Evolutionary conservation across 2,888 invertebrate species (phyloP), one percentile per base, ranked within the genome.

Genomic region (Caenorhabditis zanzibari): DNA sequence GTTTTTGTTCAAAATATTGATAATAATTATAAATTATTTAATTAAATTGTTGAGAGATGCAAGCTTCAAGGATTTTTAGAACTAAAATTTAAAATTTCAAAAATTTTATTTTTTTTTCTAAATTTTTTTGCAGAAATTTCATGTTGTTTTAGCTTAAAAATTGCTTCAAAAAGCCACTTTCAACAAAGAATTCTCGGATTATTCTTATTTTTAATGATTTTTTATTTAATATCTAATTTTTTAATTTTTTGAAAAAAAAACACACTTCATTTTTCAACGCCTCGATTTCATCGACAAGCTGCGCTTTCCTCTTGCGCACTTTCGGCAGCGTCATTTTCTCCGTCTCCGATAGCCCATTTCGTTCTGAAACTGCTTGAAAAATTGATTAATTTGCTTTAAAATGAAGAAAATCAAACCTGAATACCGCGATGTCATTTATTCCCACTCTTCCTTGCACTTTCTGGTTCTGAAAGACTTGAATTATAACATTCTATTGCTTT

Each of bases 261-360:
- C 68, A 7, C 22, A 88, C 85, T 82, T 88, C 88, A 69, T 85
- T 84, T 49, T 85, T 85, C 26, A 88, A 80, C 38, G 82, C 82
- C 54, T 86, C 86, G 52, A 89, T 89, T 66, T 89, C 89, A 56
- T 85, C 82, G 26, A 87, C 63, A n/a, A 89, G 74, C 35, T 89
- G 87, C 54, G 85, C 85, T 66, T 89, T 89, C 52, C 89, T 64
- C 47, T 89, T 89, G 12, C 89, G 79, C 10, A 88, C 64, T 16
- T 81, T 79, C 32, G 87, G 84, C 16, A 88, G 76, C 64, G 85
- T 81, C 38, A 66, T 66, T 19, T 81, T 85, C 19, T 86, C 87
- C 2, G 66, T 79, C 12, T 86, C 86, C 12, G 87, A 75, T 74
- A 85, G 32, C 12, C 84, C 86, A 54, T 83, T 74, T 54, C 69